Conservation (phyloP, 2,797 vertebrate genomes). For the Halcyon smyrnensis region DNA sequence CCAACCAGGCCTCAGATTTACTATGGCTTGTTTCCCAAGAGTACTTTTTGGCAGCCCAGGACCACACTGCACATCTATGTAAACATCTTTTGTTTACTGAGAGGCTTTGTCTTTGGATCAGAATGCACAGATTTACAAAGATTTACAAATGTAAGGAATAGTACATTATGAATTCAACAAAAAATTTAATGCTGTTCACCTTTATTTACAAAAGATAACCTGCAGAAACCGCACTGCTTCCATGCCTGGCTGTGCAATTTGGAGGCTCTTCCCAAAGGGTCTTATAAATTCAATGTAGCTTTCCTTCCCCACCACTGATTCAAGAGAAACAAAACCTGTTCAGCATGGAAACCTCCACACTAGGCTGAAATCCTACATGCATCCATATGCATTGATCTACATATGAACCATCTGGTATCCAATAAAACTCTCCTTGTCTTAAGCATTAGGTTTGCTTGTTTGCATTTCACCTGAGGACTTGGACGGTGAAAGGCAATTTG, state of each 20-base stretch:
- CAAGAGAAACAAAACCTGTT: constrained; percentile 14
- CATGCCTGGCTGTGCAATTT: background rate
- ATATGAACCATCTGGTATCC: background rate
- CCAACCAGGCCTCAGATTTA: background rate
- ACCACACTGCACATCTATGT: background rate
- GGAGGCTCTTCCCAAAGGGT: background rate
- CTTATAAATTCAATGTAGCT: background rate
- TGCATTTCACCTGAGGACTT: background rate
- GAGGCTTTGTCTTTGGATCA: background rate
- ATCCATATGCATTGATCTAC: background rate
- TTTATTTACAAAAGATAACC: background rate
- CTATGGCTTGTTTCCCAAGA: background rate
- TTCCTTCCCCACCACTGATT: background rate
- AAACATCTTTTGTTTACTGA: background rate
- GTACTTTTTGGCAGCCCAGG: background rate
- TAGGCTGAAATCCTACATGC: background rate
- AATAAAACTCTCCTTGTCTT: background rate
- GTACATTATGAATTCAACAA: background rate
- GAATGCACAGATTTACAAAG: background rate
- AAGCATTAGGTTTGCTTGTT: background rate
- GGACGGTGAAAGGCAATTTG: background rate
- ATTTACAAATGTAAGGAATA: background rate
- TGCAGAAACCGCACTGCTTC: background rate
- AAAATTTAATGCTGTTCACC: background rate
- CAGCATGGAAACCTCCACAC: background rate